Conservation (phyloP, 1,140 invertebrate species). For the Drosophila oshimai region DNA sequence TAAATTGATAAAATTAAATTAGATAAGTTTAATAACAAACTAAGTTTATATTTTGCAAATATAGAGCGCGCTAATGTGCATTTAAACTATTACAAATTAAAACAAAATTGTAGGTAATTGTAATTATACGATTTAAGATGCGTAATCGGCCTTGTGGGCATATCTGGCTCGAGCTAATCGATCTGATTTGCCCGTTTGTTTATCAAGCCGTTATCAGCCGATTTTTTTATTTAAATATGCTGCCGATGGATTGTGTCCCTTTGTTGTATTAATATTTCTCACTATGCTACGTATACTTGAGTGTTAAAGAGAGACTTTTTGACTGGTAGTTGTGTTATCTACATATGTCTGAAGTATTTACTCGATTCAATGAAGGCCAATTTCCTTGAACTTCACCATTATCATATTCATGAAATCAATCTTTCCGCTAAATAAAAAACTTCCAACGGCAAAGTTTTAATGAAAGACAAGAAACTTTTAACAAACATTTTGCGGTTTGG, state of each 20-base stretch:
- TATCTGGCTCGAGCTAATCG: not conserved
- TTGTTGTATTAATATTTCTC: not conserved
- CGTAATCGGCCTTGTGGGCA: not conserved
- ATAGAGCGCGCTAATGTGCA: too few species aligned
- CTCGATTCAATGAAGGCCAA: not conserved
- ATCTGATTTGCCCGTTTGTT: not conserved
- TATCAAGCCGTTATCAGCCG: not conserved
- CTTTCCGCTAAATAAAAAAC: too few species aligned
- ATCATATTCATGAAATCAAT: conserved; percentile 1
- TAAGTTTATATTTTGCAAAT: too few species aligned
- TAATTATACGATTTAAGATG: not conserved
- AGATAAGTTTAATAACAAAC: not conserved
- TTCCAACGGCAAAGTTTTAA: too few species aligned
- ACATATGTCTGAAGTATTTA: not conserved
- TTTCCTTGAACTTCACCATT: conserved; percentile 1
- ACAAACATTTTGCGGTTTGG: not conserved
- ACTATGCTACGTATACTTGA: not conserved
- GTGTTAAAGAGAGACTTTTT: not conserved
- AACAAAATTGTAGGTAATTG: too few species aligned
- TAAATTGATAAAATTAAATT: not conserved
- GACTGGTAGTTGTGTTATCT: not conserved
- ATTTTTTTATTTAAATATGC: not conserved
- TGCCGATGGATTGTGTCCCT: not conserved
- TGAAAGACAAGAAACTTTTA: too few species aligned
- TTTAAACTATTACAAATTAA: too few species aligned